Conservation (phyloP, 2,113 vertebrate species). For the Hydrochoerus hydrochaeris region DNA sequence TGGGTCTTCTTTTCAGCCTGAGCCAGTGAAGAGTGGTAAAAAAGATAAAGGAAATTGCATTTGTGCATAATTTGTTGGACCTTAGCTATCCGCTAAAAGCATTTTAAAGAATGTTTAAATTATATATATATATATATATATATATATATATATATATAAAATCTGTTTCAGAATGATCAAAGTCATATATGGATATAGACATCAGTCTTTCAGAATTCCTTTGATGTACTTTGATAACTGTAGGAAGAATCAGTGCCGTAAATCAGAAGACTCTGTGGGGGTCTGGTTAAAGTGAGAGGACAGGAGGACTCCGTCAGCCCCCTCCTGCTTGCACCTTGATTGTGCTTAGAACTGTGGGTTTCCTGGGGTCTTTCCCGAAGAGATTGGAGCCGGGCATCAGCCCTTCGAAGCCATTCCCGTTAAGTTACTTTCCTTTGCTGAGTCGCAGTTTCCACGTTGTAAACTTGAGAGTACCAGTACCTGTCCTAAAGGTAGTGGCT, state of each 20-base stretch:
- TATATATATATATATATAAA: no score
- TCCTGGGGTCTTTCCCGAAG: background rate
- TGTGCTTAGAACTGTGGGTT: background rate
- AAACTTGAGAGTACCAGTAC: background rate
- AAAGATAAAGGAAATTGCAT: background rate
- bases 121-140: no score
- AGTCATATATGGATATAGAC: background rate
- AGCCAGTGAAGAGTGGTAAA: background rate
- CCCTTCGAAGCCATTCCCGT: background rate
- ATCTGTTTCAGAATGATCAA: background rate
- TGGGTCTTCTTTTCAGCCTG: background rate
- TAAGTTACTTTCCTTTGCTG: background rate
- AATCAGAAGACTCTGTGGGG: background rate
- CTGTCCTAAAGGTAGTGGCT: background rate
- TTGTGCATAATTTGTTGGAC: background rate
- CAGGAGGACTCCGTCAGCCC: background rate
- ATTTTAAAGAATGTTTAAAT: background rate
- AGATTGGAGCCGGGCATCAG: background rate
- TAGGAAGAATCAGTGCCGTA: background rate
- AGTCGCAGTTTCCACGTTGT: background rate
- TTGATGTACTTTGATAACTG: slow-evolving; percentile 25
- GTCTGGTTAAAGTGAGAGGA: background rate
- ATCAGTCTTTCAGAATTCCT: background rate
- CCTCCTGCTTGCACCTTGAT: background rate
- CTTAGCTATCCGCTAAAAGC: background rate